These are phyloP conservation scores for Hyphantria cunea DNA, from an alignment of 1,140 invertebrate species.

Conservation along the genomic window DNA sequence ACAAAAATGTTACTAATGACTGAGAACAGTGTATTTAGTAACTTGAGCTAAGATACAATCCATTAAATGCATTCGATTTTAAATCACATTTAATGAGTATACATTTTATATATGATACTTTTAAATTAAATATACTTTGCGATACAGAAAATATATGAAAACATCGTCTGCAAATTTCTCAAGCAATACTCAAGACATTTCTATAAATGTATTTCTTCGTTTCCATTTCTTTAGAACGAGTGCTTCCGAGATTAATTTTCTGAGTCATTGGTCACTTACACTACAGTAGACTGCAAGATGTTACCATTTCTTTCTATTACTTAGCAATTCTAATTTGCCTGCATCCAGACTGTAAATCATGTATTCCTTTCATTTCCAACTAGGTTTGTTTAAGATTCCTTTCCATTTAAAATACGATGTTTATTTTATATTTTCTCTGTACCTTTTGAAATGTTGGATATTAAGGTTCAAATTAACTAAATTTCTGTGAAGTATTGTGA, in stretches of 20 bases:
- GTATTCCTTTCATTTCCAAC: slow-evolving; percentile 11
- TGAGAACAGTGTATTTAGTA: no score
- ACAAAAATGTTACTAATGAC: no score
- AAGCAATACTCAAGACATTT: background rate
- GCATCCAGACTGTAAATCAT: slow-evolving; percentile 15
- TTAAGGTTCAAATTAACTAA: no score
- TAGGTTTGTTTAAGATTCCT: slow-evolving; percentile 1
- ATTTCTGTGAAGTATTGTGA: no score
- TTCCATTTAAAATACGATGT: no score
- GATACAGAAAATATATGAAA: background rate
- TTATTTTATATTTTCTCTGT: no score
- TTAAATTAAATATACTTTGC: background rate
- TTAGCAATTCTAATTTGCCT: slow-evolving; percentile 24
- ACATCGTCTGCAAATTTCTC: background rate
- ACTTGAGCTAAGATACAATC: no score
- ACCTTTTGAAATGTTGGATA: no score
- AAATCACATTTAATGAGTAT: no score
- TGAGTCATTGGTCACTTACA: slow-evolving; percentile 26
- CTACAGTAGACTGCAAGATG: slow-evolving; percentile 9
- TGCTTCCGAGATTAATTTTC: slow-evolving; percentile 30
- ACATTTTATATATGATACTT: no score
- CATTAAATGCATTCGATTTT: no score
- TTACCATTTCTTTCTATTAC: slow-evolving; percentile 23
- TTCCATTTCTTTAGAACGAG: background rate
- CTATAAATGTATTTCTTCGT: background rate